Percentiles rank a stretch among this genome's conserved stretches.
Evolutionary conservation across 2,888 invertebrate genomes (phyloP).

Genomic region (Seira sanloemensis): DNA sequence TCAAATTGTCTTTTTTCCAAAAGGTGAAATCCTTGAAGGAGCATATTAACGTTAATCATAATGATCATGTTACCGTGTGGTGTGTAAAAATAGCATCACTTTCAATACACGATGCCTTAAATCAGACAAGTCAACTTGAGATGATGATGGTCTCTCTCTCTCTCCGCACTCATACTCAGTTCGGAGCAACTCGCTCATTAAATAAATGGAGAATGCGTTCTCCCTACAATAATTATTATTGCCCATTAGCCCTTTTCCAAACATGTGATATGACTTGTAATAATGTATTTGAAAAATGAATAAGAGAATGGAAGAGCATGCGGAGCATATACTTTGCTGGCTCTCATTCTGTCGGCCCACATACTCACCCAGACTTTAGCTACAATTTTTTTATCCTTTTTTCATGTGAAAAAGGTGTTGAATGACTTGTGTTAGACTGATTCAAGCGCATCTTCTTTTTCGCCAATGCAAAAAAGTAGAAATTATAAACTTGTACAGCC

Average conservation of each 20-base stretch:
- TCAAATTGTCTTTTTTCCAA: neutral
- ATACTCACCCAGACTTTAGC: neutral
- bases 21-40: neutral
- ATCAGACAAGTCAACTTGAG: no score
- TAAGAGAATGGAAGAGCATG: neutral
- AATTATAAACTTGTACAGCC: no score
- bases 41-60: conserved; percentile 11
- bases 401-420: conserved; percentile 46
- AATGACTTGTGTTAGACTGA: conserved; percentile 56
- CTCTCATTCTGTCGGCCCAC: conserved; percentile 3
- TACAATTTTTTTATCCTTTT: conserved; percentile 5
- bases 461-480: neutral
- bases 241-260: conserved; percentile 39
- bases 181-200: neutral
- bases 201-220: neutral
- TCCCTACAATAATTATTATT: conserved; percentile 28
- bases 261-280: conserved; percentile 11
- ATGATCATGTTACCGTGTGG: neutral
- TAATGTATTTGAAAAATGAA: neutral
- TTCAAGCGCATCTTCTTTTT: conserved; percentile 12
- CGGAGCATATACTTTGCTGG: neutral
- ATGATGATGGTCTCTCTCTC: neutral
- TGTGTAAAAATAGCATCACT: neutral
- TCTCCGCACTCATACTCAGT: neutral
- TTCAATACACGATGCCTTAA: conserved; percentile 13